These are phyloP conservation scores for Zaprionus bogoriensis DNA, from an alignment of 2,888 invertebrate genomes.

Conservation along the genomic window DNA sequence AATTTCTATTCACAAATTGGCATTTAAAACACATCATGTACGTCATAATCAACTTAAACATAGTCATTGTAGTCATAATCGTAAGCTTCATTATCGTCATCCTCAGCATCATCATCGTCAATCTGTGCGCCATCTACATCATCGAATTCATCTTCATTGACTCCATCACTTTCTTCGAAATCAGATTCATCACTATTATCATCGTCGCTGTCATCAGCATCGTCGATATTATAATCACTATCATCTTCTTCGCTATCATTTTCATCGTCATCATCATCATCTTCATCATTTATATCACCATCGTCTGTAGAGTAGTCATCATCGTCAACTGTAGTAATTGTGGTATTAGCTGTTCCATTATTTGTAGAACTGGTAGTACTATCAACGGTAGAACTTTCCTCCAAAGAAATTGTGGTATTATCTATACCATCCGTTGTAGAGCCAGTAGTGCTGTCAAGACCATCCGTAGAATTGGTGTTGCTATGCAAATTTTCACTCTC, in stretches of 20 bases:
- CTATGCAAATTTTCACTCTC: too few relatives aligned
- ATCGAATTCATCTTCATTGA: background rate
- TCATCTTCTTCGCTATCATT: background rate
- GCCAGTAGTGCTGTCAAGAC: too few relatives aligned
- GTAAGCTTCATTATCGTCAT: background rate
- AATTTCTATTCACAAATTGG: too few relatives aligned
- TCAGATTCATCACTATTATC: background rate
- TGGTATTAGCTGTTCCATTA: background rate
- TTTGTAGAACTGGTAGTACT: background rate
- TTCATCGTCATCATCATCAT: background rate
- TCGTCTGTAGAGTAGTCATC: background rate
- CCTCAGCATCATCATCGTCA: background rate
- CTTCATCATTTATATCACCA: background rate
- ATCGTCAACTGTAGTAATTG: background rate
- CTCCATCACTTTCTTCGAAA: background rate
- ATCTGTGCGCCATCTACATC: background rate
- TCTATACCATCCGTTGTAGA: too few relatives aligned
- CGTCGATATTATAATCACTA: background rate
- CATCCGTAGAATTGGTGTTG: too few relatives aligned
- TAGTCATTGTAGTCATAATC: background rate
- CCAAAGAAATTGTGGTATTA: too few relatives aligned
- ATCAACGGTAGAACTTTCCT: background rate
- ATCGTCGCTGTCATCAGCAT: background rate
- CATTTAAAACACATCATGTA: too few relatives aligned
- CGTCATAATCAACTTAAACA: background rate